Base-by-base conservation (phyloP, 2,797 vertebrate species). In the Darevskia nairensis region DNA sequence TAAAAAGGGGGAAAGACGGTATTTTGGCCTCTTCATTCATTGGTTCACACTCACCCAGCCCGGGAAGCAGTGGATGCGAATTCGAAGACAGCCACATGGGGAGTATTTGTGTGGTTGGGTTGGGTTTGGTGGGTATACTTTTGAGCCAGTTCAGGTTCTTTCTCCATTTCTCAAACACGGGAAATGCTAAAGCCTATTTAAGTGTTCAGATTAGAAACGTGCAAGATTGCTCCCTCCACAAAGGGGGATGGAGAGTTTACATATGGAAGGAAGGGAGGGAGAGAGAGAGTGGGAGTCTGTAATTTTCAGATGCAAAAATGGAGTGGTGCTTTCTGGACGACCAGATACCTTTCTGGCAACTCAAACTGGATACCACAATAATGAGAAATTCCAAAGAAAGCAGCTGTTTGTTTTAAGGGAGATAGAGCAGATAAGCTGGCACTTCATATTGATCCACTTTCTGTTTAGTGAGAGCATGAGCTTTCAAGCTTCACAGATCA, bases 401-500 rank as follows among this genome's bases (percentile, higher is more conserved):
- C 23, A 25, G 41, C 50, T 19, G 44, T 75, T 9, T 6, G 78
- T 81, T 85, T 85, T 81, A 29, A 76, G 71, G 69, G 83, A 81
- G 88, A 89, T 80, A 29, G 69, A 46, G 69, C 55, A 81, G 83
- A 89, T 89, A 89, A 89, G 59, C 77, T 68, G 69, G 88, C 59
- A 85, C 59, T 85, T 89, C 55, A n/a, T 85, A 89, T 89, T 46
- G 83, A 89, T 69, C 61, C 84, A 39, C 32, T 76, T 85, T 85
- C 59, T 81, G 78, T 76, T 76, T 81, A 76, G 71, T 17, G 83
- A 76, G 59, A 81, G 35, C 50, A 25, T 64, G 69, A 82, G 71
- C 84, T 89, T 85, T 85, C 80, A 88, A 8, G 86, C 80, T 77
- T 88, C 88, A 81, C 59, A 55, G 82, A 68, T 81, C 78, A 76